Conservation (phyloP, 1,140 invertebrate genomes). For the Rhyacophila brunnea region DNA sequence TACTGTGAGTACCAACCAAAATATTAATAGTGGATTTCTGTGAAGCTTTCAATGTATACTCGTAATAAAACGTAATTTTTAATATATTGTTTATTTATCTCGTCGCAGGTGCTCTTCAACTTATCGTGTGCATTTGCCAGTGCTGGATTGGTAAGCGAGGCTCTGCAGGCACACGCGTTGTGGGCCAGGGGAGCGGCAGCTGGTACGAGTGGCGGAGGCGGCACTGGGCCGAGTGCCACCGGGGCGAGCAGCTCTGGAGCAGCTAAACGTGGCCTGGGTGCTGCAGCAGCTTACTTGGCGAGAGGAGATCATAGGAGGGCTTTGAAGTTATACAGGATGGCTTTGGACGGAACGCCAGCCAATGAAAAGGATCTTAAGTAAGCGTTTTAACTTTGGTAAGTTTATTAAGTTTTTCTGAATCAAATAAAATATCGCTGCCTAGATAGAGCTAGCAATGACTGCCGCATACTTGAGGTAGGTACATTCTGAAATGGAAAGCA, state of each 20-base stretch:
- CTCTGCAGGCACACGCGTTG: slow-evolving; percentile 15
- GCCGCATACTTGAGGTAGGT: no score
- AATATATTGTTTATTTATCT: not conserved
- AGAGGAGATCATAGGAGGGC: slow-evolving; percentile 89
- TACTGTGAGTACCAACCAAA: slow-evolving; percentile 62
- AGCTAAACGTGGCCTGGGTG: slow-evolving; percentile 20
- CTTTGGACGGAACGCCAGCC: slow-evolving; percentile 90
- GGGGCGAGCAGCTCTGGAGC: not conserved
- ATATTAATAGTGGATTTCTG: not conserved
- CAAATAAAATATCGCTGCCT: no score
- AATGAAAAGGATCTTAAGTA: slow-evolving; percentile 89
- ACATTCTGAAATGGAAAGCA: no score
- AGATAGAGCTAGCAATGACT: no score
- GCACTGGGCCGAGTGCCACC: slow-evolving; percentile 10
- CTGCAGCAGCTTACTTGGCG: slow-evolving; percentile 25
- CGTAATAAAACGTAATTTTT: not conserved
- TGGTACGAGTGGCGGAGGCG: not conserved
- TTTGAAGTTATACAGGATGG: slow-evolving; percentile 97
- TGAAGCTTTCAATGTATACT: not conserved
- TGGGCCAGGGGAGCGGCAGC: slow-evolving; percentile 4
- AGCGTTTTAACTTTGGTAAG: no score
- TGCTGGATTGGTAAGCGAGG: slow-evolving; percentile 27
- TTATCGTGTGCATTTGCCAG: slow-evolving; percentile 58
- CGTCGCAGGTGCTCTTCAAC: slow-evolving; percentile 84
- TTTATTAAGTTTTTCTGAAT: no score